These are phyloP conservation scores for Chrysemys picta DNA, from an alignment of 2,113 vertebrate species.

Conservation along the genomic window DNA sequence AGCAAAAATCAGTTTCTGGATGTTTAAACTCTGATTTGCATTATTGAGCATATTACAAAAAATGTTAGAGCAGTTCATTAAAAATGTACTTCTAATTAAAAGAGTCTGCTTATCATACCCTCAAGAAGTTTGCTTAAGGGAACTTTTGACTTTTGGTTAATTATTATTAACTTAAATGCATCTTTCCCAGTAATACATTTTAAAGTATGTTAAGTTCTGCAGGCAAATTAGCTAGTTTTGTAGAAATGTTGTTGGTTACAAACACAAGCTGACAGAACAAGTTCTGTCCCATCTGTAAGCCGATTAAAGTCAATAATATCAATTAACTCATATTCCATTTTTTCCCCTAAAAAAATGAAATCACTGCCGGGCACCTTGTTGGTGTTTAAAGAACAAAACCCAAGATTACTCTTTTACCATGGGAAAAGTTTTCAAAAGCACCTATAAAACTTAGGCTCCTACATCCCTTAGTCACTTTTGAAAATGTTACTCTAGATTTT, in stretches of 20 bases:
- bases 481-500: constrained; percentile 3
- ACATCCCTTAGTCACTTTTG: constrained; percentile 10
- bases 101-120: constrained; percentile 30
- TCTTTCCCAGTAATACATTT: constrained; percentile 20
- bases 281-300: background rate
- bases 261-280: background rate
- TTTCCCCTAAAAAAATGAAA: background rate
- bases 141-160: constrained; percentile 24
- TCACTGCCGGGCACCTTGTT: background rate
- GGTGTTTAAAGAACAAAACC: constrained; percentile 52
- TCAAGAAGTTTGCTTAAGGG: constrained; percentile 10
- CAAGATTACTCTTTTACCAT: background rate
- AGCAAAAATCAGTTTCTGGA: constrained; percentile 39
- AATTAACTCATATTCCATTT: background rate
- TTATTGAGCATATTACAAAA: constrained; percentile 16
- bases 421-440: constrained; percentile 13
- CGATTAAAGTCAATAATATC: background rate
- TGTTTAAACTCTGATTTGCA: background rate
- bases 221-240: constrained; percentile 38
- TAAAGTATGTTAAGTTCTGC: background rate
- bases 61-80: background rate
- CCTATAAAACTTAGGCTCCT: constrained; percentile 15
- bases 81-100: constrained; percentile 37
- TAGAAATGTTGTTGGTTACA: background rate
- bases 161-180: background rate